Conservation (phyloP, 2,888 invertebrate genomes). For the Venusia cambrica region DNA sequence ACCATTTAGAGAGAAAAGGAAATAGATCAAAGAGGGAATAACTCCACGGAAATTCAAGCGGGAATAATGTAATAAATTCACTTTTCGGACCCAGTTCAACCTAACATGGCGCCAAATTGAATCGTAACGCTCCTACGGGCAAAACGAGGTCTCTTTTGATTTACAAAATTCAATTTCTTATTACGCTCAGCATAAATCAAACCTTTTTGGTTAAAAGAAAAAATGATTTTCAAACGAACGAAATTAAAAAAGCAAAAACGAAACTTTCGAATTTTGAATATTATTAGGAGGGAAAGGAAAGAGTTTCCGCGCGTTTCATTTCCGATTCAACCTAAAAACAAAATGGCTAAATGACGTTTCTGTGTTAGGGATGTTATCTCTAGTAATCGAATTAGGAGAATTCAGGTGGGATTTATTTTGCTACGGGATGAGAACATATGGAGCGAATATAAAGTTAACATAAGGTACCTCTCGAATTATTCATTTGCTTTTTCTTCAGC, state of each 20-base stretch:
- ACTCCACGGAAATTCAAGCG: conserved; percentile 51
- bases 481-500: conserved; percentile 64
- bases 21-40: conserved; percentile 58
- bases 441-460: conserved; percentile 48
- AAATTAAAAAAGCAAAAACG: conserved; percentile 18
- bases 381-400: conserved; percentile 45
- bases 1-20: conserved; percentile 44
- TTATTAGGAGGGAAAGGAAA: too few species aligned
- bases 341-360: conserved; percentile 24
- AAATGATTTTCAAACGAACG: conserved; percentile 17
- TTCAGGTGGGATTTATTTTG: conserved; percentile 67
- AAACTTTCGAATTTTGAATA: too few species aligned
- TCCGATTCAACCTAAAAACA: conserved; percentile 24
- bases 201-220: conserved; percentile 23
- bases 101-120: conserved; percentile 59
- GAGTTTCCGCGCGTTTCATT: conserved; percentile 16
- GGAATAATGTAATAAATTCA: conserved; percentile 64
- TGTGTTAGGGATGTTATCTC: conserved; percentile 19
- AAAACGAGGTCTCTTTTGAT: conserved; percentile 49
- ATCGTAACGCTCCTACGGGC: conserved; percentile 53
- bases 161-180: conserved; percentile 61
- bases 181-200: conserved; percentile 49
- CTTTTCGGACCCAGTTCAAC: conserved; percentile 47
- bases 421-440: conserved; percentile 57
- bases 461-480: conserved; percentile 66